Evolutionary conservation across 2,797 vertebrate species (phyloP).

Genomic region (Chaetophractus vellerosus): DNA sequence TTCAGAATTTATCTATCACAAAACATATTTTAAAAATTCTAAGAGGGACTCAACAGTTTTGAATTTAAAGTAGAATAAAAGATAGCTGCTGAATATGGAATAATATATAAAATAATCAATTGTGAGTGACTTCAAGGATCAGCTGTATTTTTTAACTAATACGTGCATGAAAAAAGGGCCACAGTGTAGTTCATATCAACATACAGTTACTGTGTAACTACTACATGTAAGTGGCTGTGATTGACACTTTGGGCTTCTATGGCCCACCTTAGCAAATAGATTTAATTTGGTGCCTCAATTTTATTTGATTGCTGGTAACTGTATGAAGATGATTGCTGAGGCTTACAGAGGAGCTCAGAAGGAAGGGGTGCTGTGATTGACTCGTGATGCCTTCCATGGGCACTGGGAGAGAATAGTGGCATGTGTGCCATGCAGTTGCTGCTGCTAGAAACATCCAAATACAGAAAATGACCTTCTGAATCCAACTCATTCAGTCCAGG

Average conservation of each 20-base stretch:
- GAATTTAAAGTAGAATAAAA: constrained; percentile 62
- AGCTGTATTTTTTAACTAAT: neutral
- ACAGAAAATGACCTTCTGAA: neutral
- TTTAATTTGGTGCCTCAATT: neutral
- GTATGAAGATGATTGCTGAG: neutral
- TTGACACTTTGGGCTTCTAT: neutral
- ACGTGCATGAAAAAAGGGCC: neutral
- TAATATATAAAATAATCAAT: neutral
- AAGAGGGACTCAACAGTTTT: neutral
- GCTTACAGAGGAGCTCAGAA: neutral
- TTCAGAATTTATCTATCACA: neutral
- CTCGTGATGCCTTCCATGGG: neutral
- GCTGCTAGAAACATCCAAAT: neutral
- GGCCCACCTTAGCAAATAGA: neutral
- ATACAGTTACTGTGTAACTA: neutral
- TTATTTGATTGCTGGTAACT: neutral
- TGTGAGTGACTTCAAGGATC: neutral
- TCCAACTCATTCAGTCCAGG: neutral
- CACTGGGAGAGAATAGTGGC: neutral
- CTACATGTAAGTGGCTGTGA: neutral
- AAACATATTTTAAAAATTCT: neutral
- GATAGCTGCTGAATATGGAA: neutral
- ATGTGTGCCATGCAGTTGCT: neutral
- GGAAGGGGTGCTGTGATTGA: neutral
- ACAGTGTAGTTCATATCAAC: neutral